phyloP scores from a whole-genome alignment of 2,888 invertebrate species.

The Listrodromus nycthemerus region DNA sequence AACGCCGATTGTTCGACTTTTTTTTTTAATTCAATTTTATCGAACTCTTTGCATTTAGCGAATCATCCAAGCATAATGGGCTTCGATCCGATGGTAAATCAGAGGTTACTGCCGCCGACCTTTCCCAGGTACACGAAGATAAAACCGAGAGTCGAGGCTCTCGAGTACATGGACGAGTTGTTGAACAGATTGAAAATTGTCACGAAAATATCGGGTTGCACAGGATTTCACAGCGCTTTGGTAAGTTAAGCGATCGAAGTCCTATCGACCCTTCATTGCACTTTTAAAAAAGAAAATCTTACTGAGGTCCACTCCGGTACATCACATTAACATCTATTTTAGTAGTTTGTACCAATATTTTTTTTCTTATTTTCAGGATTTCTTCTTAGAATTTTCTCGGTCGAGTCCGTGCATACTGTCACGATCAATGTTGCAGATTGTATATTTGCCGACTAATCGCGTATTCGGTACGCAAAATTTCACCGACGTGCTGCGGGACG shows the following conservation, averaged over 20 bases:
- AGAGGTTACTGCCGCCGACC: conserved; percentile 97
- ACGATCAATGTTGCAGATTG: conserved; percentile 93
- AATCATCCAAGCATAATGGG: conserved; percentile 94
- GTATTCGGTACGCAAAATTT: conserved; percentile 88
- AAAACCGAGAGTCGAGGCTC: conserved; percentile 91
- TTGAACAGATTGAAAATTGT: conserved; percentile 92
- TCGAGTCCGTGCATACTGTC: conserved; percentile 96
- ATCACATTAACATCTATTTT: no score
- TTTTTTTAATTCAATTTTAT: conserved; percentile 15
- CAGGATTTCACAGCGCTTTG: conserved; percentile 93
- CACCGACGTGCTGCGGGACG: conserved; percentile 93
- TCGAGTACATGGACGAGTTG: conserved; percentile 93
- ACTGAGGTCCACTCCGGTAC: no score
- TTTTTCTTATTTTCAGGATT: conserved; percentile 88
- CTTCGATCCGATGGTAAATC: conserved; percentile 98
- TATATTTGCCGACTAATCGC: conserved; percentile 87
- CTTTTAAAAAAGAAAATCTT: no score
- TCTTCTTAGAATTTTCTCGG: conserved; percentile 96
- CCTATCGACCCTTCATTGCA: conserved; percentile 18
- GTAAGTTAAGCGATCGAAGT: conserved; percentile 85
- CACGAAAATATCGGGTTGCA: conserved; percentile 92
- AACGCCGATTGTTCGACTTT: conserved; percentile 19
- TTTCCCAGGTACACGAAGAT: conserved; percentile 98
- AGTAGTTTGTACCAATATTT: neutral
- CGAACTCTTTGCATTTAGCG: conserved; percentile 82